Evolutionary conservation across 2,888 invertebrate genomes (phyloP).

Genomic region (Ophioninae sp.): DNA sequence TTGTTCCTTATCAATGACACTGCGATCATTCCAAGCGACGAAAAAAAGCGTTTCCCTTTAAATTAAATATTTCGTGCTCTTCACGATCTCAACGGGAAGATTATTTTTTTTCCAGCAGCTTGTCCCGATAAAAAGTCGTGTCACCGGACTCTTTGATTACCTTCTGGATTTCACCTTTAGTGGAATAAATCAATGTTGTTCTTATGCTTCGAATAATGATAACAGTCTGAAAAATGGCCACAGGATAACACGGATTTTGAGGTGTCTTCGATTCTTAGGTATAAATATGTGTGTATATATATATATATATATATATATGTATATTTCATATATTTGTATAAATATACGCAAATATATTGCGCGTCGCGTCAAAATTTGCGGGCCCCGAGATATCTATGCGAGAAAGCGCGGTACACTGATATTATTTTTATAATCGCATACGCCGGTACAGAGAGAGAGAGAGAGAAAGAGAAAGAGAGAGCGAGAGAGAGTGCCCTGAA

Average conservation of each 20-base stretch:
- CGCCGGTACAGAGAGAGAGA: constrained; percentile 76
- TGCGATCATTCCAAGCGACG: not conserved
- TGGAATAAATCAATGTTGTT: too few species aligned
- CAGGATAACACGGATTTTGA: constrained; percentile 18
- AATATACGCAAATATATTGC: constrained; percentile 38
- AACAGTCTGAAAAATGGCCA: constrained; percentile 14
- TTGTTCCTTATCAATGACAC: constrained; percentile 13
- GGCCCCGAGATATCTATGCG: constrained; percentile 72
- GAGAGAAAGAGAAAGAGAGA: constrained; percentile 55
- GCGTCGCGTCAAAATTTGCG: constrained; percentile 57
- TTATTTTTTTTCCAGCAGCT: too few species aligned
- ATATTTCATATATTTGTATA: not conserved
- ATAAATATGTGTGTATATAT: constrained; percentile 3
- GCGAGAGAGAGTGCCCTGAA: constrained; percentile 60
- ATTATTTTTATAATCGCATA: constrained; percentile 78
- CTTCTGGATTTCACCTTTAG: too few species aligned
- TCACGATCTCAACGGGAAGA: too few species aligned
- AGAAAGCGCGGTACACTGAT: constrained; percentile 77
- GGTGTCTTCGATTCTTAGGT: constrained; percentile 8
- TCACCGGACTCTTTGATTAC: not conserved
- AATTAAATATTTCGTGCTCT: not conserved
- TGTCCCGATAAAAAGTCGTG: not conserved
- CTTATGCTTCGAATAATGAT: not conserved
- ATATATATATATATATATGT: constrained; percentile 22
- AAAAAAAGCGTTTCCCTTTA: not conserved